Evolutionary conservation across 2,888 invertebrate species (phyloP).

Genomic region (Stenichneumon culpator): DNA sequence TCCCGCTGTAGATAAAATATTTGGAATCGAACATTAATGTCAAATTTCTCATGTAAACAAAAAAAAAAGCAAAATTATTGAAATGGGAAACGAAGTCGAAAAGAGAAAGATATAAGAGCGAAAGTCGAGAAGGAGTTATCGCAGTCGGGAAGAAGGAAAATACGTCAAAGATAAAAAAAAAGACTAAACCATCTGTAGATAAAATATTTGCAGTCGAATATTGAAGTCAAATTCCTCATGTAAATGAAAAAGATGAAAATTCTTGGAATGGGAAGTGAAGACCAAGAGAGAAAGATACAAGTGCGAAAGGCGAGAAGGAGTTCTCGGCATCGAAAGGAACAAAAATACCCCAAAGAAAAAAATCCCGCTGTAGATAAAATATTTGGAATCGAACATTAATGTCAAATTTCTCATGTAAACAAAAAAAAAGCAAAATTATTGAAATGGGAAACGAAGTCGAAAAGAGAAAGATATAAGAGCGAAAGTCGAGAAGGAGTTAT

Average conservation of each 20-base stretch:
- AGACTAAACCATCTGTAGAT: neutral
- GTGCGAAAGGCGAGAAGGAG: conserved; percentile 9
- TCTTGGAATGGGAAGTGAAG: neutral
- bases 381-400: neutral
- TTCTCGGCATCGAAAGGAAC: neutral
- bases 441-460: neutral
- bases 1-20: neutral
- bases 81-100: conserved; percentile 1
- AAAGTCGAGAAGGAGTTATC: neutral
- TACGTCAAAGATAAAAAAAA: neutral
- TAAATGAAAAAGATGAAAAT: neutral
- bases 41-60: neutral
- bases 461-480: conserved; percentile 23
- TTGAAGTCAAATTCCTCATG: neutral
- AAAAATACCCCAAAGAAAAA: neutral
- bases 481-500: neutral
- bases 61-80: neutral
- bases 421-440: neutral
- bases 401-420: neutral
- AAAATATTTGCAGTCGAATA: neutral
- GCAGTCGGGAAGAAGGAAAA: neutral
- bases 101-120: conserved; percentile 27
- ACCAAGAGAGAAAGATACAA: conserved; percentile 9
- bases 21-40: neutral
- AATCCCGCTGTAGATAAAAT: neutral